A percentile compares a stretch with the other conserved stretches of the same genome.
These are phyloP conservation scores for Anabas testudineus DNA, from an alignment of 2,797 vertebrate genomes.

Conservation along the genomic window DNA sequence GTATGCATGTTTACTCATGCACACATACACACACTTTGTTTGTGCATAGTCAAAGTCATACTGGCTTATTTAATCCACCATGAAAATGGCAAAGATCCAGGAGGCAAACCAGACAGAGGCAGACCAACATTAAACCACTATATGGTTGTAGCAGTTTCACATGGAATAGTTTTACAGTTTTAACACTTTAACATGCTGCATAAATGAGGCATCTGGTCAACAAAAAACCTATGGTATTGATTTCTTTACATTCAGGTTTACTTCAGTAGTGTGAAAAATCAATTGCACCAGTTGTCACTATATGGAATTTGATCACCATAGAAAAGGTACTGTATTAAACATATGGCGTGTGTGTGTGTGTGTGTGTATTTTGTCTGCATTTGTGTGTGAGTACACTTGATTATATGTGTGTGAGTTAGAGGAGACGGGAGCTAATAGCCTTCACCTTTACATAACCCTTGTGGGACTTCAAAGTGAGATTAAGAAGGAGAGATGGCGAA, in stretches of 20 bases:
- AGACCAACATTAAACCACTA: conserved; percentile 44
- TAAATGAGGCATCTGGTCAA: conserved; percentile 53
- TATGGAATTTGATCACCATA: too few relatives aligned
- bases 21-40: conserved; percentile 30
- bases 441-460: conserved; percentile 71
- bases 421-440: conserved; percentile 56
- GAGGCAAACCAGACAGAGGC: conserved; percentile 59
- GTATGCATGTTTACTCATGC: conserved; percentile 30
- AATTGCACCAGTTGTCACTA: conserved; percentile 37
- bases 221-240: conserved; percentile 62
- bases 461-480: conserved; percentile 76
- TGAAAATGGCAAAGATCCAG: conserved; percentile 58
- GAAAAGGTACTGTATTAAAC: conserved; percentile 35
- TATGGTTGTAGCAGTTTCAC: conserved; percentile 59
- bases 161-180: conserved; percentile 58
- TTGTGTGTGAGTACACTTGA: conserved; percentile 27
- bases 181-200: conserved; percentile 50
- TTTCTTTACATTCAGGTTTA: conserved; percentile 58
- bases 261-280: conserved; percentile 51
- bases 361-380: conserved; percentile 9
- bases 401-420: conserved; percentile 41
- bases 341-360: conserved; percentile 15
- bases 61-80: conserved; percentile 74
- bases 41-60: conserved; percentile 61
- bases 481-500: conserved; percentile 56